Evolutionary conservation across 2,888 invertebrate species (phyloP), one percentile per base, ranked within the genome.

Genomic region (Nudaria mundana): DNA sequence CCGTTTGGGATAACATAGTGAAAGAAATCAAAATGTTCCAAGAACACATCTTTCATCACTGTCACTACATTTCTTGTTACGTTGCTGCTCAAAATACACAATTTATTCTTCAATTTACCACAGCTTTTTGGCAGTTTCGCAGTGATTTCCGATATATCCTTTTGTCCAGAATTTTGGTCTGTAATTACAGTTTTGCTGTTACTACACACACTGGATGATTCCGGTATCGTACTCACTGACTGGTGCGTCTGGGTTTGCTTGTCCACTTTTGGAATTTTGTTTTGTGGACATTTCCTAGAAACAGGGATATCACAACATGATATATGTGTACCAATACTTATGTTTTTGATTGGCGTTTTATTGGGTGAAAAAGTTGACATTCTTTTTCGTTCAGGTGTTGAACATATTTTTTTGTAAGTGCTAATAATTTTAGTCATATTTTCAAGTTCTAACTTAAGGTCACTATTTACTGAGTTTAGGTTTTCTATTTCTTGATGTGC

Each of bases 11-110:
- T 10, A 6, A 25, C 5, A 11, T 33, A 33, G n/a, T 34, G 24
- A 30, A 33, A 39, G 16, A 13, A 39, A 7, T 29, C n/a, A 16
- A 33, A 39, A 7, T 20, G 10, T 8, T 23, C 12, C 5, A 24
- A 23, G 16, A 34, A 39, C 8, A 34, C 23, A 3, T 39, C 30
- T 10, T 39, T 23, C 2, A 39, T 30, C 3, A 16, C n/a, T 5
- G 23, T n/a, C 10, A 28, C 11, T 0, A 33, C n/a, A 5, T 23
- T 23, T 14, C 12, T 23, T 8, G 23, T 23, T 5, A n/a, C 8
- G 6, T 20, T 11, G 23, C 14, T 32, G n/a, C 32, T 32, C 8
- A 32, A 2, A 7, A 32, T 14, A 23, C 32, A 32, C 2, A 32
- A 4, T 26, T 7, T 12, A 26, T 26, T 26, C 11, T 13, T 26